Conservation (phyloP, 2,888 invertebrate species). For the Chesias legatella region DNA sequence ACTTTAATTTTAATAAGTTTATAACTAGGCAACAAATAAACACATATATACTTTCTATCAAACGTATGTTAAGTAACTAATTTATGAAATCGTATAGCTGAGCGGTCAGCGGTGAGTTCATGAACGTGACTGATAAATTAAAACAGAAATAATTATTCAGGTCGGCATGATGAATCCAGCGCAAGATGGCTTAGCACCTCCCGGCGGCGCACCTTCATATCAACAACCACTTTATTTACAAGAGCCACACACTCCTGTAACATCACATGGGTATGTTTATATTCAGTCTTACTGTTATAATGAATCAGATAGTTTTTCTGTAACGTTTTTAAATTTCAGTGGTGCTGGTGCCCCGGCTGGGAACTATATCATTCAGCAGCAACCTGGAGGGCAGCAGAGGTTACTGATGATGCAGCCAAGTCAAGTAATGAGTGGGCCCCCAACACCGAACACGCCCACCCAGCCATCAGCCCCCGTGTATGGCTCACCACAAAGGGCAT, state of each 20-base stretch:
- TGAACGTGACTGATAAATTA: conserved; percentile 7
- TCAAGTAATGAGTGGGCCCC: conserved; percentile 72
- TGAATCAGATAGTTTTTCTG: neutral
- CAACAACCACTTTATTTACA: conserved; percentile 87
- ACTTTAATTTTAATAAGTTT: no score
- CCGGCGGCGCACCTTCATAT: conserved; percentile 82
- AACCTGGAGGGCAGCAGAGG: conserved; percentile 77
- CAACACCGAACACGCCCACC: conserved; percentile 66
- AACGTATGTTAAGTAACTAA: neutral
- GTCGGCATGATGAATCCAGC: conserved; percentile 83
- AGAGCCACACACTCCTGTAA: conserved; percentile 74
- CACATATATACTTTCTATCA: no score
- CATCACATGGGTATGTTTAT: conserved; percentile 60
- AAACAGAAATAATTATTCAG: conserved; percentile 42
- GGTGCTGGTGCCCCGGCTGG: conserved; percentile 79
- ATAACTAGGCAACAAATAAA: no score
- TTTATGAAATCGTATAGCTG: neutral
- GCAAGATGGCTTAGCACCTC: conserved; percentile 80
- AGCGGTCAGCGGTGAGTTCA: neutral
- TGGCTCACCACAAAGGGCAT: conserved; percentile 82
- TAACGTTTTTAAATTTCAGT: conserved; percentile 36
- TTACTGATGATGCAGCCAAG: conserved; percentile 78
- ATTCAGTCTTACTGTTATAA: neutral
- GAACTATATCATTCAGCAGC: conserved; percentile 81
- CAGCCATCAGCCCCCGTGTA: conserved; percentile 61